phyloP scores from a whole-genome alignment of 2,797 vertebrate species.

The Chloroceryle amazona region DNA sequence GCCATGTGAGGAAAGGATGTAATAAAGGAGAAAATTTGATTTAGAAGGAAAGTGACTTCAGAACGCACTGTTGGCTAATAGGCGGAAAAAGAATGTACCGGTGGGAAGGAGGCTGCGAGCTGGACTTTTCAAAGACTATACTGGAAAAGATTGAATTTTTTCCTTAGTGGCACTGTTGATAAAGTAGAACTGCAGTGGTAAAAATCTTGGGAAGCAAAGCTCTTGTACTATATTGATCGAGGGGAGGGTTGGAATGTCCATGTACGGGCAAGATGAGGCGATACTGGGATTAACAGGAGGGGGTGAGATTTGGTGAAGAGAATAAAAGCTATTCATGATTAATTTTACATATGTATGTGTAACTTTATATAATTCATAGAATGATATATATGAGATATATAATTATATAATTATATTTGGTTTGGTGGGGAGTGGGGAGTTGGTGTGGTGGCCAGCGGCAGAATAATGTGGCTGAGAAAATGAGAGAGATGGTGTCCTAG shows the following conservation, averaged over 20 bases:
- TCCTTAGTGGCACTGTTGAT: background rate
- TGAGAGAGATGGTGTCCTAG: background rate
- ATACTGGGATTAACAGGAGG: background rate
- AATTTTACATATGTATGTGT: no score
- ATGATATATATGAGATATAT: no score
- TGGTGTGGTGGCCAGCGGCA: background rate
- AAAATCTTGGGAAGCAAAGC: background rate
- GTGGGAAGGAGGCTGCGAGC: background rate
- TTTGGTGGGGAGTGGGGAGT: background rate
- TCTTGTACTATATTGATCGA: background rate
- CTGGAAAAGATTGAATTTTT: background rate
- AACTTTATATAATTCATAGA: no score
- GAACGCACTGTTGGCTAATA: background rate
- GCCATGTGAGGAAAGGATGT: accelerated
- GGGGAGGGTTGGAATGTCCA: background rate
- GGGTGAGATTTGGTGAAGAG: background rate
- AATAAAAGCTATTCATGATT: background rate
- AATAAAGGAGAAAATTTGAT: background rate
- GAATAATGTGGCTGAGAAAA: background rate
- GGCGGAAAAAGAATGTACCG: background rate
- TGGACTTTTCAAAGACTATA: background rate
- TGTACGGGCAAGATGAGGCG: background rate
- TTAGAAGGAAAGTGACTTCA: background rate
- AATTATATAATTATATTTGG: no score
- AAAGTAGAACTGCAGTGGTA: background rate